Evolutionary conservation across 2,797 vertebrate genomes (phyloP).

Genomic region (Manis javanica): DNA sequence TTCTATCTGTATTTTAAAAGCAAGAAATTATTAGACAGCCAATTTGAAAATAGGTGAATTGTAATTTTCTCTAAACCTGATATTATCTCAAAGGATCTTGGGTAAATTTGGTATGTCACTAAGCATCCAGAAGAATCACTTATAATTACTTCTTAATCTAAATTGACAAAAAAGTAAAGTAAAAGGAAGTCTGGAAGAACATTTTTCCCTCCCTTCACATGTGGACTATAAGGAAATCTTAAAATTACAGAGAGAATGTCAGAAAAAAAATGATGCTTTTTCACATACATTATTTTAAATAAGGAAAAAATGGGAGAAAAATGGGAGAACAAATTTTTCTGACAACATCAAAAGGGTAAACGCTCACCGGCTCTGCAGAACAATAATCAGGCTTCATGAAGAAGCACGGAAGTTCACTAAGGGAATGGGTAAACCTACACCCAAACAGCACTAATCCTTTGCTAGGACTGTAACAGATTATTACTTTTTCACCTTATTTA

Average conservation of each 20-base stretch:
- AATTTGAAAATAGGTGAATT: neutral
- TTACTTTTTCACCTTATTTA: conserved; percentile 33
- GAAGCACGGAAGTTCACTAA: neutral
- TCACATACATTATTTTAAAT: neutral
- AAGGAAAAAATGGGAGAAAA: neutral
- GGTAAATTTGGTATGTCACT: neutral
- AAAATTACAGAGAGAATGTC: neutral
- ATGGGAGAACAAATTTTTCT: neutral
- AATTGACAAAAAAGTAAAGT: neutral
- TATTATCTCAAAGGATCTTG: neutral
- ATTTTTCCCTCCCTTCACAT: neutral
- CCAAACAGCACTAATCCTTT: neutral
- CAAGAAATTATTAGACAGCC: neutral
- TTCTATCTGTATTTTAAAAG: neutral
- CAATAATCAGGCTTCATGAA: neutral
- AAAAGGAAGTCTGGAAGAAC: neutral
- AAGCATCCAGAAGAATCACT: neutral
- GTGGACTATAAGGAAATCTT: neutral
- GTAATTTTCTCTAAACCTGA: neutral
- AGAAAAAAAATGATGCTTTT: neutral
- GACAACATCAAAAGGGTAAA: conserved; percentile 3
- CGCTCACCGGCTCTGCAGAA: neutral
- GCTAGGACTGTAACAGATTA: conserved; percentile 13
- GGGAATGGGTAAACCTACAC: neutral
- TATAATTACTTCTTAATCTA: conserved; percentile 16